Base-by-base conservation (phyloP, 2,113 vertebrate species). In the Percopsis transmontana region DNA sequence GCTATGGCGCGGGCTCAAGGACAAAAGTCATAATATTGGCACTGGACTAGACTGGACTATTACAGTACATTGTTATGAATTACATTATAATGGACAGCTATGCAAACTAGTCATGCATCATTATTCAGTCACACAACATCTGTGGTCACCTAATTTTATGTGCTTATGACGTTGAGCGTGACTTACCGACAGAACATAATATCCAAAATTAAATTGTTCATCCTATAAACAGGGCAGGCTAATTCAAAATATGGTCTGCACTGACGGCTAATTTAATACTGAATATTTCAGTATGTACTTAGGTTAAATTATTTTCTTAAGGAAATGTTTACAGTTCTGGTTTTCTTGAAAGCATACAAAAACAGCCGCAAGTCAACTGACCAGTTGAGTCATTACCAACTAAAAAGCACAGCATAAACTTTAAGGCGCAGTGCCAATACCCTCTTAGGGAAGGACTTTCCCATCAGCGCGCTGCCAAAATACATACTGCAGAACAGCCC, bases 71-170 rank as follows among this genome's bases (percentile, higher is more conserved):
- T 20, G 50, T 70, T 9, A 42, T 38, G 58, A 21, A 27, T 58
- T 8, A 40, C 10, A 21, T 7, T 44, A 40, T 39, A 59, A 45
- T 42, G 9, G 51, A 53, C 27, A 33, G 27, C 27, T 40, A 66
- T 45, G 42, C 41, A 55, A 23, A 13, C 15, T 3, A 27, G 27
- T 58, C 13, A 59, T 24, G 11, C 9, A 58, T 66, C 8, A 76
- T 58, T 59, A 39, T 11, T 58, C 19, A 61, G 74, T 66, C 62
- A 81, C 68, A 65, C 58, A 42, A 67, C 79, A 85, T 84, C 75
- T 84, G 80, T 66, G 45, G 86, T 81, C 79, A 85, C 78, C 85
- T 54, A 61, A n/a, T 39, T 78, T 63, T 40, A 70, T 63, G 27
- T 47, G 19, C n/a, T 41, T 23, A 14, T 54, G 44, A 67, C 19